phyloP scores from a whole-genome alignment of 2,113 vertebrate genomes.

The Bujurquina vittata region DNA sequence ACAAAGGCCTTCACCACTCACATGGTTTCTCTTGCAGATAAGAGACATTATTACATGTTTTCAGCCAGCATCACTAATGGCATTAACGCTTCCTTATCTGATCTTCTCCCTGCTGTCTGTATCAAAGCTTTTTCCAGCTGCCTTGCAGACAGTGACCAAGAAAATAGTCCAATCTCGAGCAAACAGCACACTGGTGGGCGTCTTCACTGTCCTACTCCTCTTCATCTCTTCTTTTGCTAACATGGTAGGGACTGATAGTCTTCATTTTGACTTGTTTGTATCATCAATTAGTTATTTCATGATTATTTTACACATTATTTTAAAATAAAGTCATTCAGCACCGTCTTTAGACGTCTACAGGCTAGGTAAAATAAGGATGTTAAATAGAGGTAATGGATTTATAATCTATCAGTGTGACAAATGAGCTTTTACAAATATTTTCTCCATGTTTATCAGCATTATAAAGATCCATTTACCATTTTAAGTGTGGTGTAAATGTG shows the following conservation, averaged over 20 bases:
- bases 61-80: constrained; percentile 44
- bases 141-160: constrained; percentile 85
- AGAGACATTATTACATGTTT: constrained; percentile 50
- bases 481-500: neutral
- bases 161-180: constrained; percentile 90
- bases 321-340: neutral
- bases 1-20: constrained; percentile 11
- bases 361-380: neutral
- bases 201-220: constrained; percentile 91
- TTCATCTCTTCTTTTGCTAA: constrained; percentile 89
- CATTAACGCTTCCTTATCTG: constrained; percentile 52
- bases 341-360: neutral
- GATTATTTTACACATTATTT: neutral
- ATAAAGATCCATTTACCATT: neutral
- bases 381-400: constrained; percentile 22
- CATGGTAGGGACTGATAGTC: constrained; percentile 83
- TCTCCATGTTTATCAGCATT: constrained; percentile 25
- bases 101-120: constrained; percentile 39
- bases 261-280: neutral
- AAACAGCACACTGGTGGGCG: constrained; percentile 88
- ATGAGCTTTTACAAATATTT: constrained; percentile 33
- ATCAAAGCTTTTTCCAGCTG: constrained; percentile 85
- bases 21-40: constrained; percentile 20
- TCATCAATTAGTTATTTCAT: neutral
- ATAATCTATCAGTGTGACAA: neutral